These are phyloP conservation scores for Cryptosula pallasiana DNA, from an alignment of 2,888 invertebrate species.

Conservation along the genomic window DNA sequence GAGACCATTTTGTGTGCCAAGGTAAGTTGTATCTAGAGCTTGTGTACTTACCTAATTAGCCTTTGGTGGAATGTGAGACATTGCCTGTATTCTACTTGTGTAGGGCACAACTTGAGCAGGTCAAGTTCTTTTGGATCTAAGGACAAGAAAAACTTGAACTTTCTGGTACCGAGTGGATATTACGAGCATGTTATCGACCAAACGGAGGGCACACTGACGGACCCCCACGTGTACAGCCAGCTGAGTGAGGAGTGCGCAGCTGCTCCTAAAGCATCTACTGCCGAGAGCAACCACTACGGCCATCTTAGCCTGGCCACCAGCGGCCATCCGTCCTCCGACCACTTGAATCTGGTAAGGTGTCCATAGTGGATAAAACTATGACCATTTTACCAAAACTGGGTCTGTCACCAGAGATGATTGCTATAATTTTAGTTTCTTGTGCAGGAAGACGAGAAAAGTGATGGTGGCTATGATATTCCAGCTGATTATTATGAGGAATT, in stretches of 20 bases:
- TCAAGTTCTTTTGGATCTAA: neutral
- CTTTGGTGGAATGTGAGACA: too few species aligned
- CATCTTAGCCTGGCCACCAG: neutral
- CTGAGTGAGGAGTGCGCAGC: neutral
- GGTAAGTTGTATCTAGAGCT: too few species aligned
- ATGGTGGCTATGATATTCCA: neutral
- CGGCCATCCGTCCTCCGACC: neutral
- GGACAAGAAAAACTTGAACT: neutral
- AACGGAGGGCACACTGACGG: neutral
- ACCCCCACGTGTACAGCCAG: neutral
- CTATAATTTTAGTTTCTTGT: too few species aligned
- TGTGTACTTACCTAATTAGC: too few species aligned
- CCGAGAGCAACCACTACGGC: neutral
- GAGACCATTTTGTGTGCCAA: neutral
- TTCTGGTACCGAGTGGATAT: neutral
- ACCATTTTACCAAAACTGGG: too few species aligned
- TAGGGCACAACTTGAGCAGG: neutral
- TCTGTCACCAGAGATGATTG: too few species aligned
- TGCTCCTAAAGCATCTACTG: neutral
- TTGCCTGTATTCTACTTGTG: too few species aligned
- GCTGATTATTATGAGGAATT: neutral
- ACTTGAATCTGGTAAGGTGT: too few species aligned
- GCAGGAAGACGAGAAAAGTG: neutral
- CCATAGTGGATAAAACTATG: too few species aligned
- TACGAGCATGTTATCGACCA: constrained; percentile 1